Evolutionary conservation across 1,140 invertebrate genomes (phyloP).

Genomic region (Drosophila sucinea): DNA sequence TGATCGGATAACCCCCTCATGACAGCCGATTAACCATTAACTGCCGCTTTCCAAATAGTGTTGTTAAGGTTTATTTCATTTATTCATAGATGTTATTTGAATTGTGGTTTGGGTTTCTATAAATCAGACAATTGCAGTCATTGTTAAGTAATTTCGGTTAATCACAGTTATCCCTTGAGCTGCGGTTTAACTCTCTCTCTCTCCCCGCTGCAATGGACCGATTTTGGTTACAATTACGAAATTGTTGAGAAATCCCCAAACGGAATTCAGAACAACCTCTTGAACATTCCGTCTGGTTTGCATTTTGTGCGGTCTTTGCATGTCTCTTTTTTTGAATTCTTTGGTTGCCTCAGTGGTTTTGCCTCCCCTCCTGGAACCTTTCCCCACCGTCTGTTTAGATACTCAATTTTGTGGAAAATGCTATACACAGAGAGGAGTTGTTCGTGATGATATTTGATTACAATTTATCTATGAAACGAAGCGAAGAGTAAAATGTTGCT

Average conservation of each 20-base stretch:
- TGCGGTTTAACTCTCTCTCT: slow-evolving; percentile 2
- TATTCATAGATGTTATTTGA: not conserved
- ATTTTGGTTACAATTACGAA: not conserved
- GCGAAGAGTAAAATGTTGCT: slow-evolving; percentile 28
- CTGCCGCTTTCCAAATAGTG: not conserved
- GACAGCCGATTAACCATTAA: not conserved
- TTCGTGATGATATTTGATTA: slow-evolving; percentile 80
- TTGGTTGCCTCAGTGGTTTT: slow-evolving; percentile 36
- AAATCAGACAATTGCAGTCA: not conserved
- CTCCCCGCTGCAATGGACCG: not conserved
- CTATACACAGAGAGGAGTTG: slow-evolving; percentile 18
- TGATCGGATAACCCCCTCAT: too few species aligned
- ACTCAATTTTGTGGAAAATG: slow-evolving; percentile 63
- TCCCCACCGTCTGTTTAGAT: slow-evolving; percentile 55
- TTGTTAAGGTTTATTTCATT: not conserved
- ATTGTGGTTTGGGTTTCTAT: not conserved
- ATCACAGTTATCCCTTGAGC: not conserved
- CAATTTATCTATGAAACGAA: slow-evolving; percentile 64
- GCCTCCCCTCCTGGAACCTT: not conserved
- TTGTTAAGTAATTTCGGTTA: not conserved
- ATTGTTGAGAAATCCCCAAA: not conserved
- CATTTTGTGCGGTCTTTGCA: slow-evolving; percentile 51
- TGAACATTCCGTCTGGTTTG: slow-evolving; percentile 13
- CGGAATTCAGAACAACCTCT: not conserved
- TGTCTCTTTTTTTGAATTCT: slow-evolving; percentile 74